Conservation (phyloP, 2,113 vertebrate species). For the Xyrauchen texanus region DNA sequence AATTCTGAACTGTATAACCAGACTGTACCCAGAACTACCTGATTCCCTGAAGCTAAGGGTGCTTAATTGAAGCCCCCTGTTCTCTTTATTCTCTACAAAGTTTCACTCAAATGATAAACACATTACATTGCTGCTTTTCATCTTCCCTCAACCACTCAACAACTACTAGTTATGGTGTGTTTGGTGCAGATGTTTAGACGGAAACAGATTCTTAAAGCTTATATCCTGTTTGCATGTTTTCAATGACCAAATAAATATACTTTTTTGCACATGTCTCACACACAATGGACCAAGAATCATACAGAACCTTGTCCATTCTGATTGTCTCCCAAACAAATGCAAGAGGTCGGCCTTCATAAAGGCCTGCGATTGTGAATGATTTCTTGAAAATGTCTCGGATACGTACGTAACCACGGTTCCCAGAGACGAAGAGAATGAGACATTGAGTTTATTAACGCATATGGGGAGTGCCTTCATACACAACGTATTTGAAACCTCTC, state of each 20-base stretch:
- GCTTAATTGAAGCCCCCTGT: background rate
- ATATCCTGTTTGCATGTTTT: slow-evolving; percentile 60
- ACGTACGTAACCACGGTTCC: too few species aligned
- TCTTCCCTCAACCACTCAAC: slow-evolving; percentile 47
- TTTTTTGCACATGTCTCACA: slow-evolving; percentile 46
- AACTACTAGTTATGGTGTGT: slow-evolving; percentile 52
- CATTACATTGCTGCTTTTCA: slow-evolving; percentile 35
- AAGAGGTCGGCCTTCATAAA: background rate
- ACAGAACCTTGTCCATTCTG: slow-evolving; percentile 50
- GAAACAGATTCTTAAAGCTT: slow-evolving; percentile 52
- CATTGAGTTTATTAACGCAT: too few species aligned
- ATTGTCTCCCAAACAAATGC: slow-evolving; percentile 49
- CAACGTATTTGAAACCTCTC: too few species aligned
- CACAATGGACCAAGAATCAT: slow-evolving; percentile 39
- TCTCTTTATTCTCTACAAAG: slow-evolving; percentile 21
- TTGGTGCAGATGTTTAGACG: slow-evolving; percentile 52
- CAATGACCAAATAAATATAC: slow-evolving; percentile 58
- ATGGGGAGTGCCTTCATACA: too few species aligned
- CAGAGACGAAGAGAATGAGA: too few species aligned
- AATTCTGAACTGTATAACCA: too few species aligned
- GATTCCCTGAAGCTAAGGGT: background rate
- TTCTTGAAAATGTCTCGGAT: too few species aligned
- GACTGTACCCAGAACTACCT: slow-evolving; percentile 5
- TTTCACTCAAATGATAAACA: slow-evolving; percentile 9
- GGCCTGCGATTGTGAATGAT: background rate